Evolutionary conservation across 1,140 invertebrate genomes (phyloP), one percentile per base, ranked within the genome.

Genomic region (Pogonognathellus flavescens): DNA sequence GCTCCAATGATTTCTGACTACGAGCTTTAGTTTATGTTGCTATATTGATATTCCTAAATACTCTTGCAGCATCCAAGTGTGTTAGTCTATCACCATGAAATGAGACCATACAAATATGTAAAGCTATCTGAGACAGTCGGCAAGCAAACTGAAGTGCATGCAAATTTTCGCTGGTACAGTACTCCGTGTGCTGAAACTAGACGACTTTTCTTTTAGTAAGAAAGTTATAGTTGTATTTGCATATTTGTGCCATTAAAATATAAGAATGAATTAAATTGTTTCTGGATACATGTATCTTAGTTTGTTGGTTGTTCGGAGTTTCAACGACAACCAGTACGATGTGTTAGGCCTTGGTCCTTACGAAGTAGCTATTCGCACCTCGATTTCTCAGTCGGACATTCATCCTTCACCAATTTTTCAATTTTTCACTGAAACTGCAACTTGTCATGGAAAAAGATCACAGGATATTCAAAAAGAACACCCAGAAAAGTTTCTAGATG

Each of bases 51-150:
- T 18, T 62, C 18, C 14, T 62, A 2, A 62, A 1, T 62, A 18
- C 10, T 60, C 5, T 62, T 62, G 16, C 18, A 76, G 70, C 70
- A 76, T 76, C 70, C 70, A 50, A 76, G 25, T 1, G 70, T 76
- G 7, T 0, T n/a, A 0, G 16, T 76, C 9, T 76, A 49, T 14
- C 70, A 76, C 8, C 41, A 76, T 31, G 31, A 76, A 76, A 76
- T 76, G 41, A 49, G 4, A 18, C 41, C 70, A 10, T 10, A 9
- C 16, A 18, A 50, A 20, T 7, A 16, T 41, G 8, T 13, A 9
- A 18, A 0, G 14, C 0, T n/a, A 2, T 7, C 7, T 6, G 2
- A 76, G 8, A 50, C 10, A 18, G 6, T 76, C 4, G 70, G 70
- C 1, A 50, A 8, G 49, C 25, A 49, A 18, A n/a, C 0, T 1